Evolutionary conservation across 2,888 invertebrate species (phyloP), one percentile per base, ranked within the genome.

Genomic region (Erebia ligea): DNA sequence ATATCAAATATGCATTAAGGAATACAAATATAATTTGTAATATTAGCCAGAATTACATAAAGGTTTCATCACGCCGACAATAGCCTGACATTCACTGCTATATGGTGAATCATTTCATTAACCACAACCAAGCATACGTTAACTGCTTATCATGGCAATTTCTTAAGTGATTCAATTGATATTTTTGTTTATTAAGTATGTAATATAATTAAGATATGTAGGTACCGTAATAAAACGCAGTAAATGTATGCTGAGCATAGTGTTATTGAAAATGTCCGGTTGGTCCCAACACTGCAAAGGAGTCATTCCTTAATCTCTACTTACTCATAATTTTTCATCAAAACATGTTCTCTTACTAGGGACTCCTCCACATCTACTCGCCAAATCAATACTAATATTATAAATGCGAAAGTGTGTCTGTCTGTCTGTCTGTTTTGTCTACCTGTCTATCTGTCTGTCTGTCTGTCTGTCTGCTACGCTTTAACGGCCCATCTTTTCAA

Each of bases 251-350:
- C 79, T 78, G 78, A 78, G 78, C 75, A 77, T 76, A 77, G 71
- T 76, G 75, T 58, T 74, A 73, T 67, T 69, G 19, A 67, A 45
- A 68, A 59, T 50, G 50, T 76, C 76, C 80, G 80, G 79, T 91
- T 92, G 91, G 91, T 92, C 91, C 91, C 91, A 87, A 85, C 89
- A 82, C 88, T 85, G 87, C 80, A 78, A 82, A 84, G 86, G 84
- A 86, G 86, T 83, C 82, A 80, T 79, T 74, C 70, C 58, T 72
- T 73, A 73, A 76, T 70, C 72, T 56, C 58, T 69, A 17, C 13
- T 6, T 56, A 13, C 15, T 6, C 13, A 52, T 54, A 40, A 15
- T 56, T 65, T 59, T 40, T 19, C 15, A 63, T 64, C 9, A 56
- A 17, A 52, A 57, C 11, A 15, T 19, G n/a, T 25, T 67, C 11